A percentile compares a stretch with the other conserved stretches of the same genome.
Evolutionary conservation across 1,140 invertebrate genomes (phyloP).

Genomic region (Nasonia giraulti): DNA sequence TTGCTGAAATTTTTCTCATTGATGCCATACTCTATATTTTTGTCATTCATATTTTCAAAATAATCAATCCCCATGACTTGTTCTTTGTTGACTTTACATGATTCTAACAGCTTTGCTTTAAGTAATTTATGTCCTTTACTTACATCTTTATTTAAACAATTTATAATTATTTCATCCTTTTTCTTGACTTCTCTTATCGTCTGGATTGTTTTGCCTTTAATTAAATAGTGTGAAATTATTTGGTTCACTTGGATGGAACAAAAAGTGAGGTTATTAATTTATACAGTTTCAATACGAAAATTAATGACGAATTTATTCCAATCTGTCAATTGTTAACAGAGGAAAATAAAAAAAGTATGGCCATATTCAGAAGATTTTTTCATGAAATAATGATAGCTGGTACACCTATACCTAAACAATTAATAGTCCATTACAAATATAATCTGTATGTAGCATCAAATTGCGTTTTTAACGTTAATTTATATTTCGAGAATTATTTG

Average conservation of each 20-base stretch:
- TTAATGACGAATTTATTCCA: not conserved
- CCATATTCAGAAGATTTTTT: not conserved
- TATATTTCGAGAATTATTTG: not conserved
- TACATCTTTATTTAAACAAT: too few relatives aligned
- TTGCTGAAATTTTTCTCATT: too few relatives aligned
- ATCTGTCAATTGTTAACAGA: not conserved
- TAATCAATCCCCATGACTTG: too few relatives aligned
- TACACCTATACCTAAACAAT: not conserved
- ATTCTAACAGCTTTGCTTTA: too few relatives aligned
- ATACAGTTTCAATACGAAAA: not conserved
- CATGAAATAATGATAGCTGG: not conserved
- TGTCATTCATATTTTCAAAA: too few relatives aligned
- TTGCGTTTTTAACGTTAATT: not conserved
- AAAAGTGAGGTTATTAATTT: not conserved
- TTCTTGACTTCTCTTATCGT: too few relatives aligned
- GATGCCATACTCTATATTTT: too few relatives aligned
- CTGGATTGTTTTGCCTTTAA: too few relatives aligned
- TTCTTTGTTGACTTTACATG: too few relatives aligned
- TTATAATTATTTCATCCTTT: too few relatives aligned
- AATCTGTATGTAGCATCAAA: not conserved
- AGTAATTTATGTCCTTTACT: too few relatives aligned
- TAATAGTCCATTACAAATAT: not conserved
- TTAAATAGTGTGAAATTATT: too few relatives aligned
- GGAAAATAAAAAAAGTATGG: not conserved
- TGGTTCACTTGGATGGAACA: not conserved